Base-by-base conservation (phyloP, 2,888 invertebrate genomes). In the Caenorhabditis sp. region DNA sequence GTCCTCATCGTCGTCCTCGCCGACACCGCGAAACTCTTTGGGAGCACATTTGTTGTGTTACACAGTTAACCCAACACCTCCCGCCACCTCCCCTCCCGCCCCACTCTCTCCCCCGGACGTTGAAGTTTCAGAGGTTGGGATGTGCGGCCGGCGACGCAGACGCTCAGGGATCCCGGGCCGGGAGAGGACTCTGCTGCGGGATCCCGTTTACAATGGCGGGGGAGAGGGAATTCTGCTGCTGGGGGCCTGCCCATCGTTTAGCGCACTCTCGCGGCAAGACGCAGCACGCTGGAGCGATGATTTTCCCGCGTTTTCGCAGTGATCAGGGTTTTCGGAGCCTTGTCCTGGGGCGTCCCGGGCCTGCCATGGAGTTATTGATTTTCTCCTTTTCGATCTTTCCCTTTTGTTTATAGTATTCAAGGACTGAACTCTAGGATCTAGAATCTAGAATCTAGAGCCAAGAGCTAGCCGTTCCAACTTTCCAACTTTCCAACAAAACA, bases 21-120 rank as follows among this genome's bases (percentile, higher is more conserved):
- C 40, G 40, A 71, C 79, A 61, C 71, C 35, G 62, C 69, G 65
- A 65, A 65, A 60, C 64, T 77, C 77, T 77, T 62, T 18, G 50
- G 68, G 65, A 69, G 62, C 71, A 70, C 79, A 79, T 70, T 70
- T 78, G 79, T 71, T 67, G 67, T 79, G 58, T 79, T 79, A 79
- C 79, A 79, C 78, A 58, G 78, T 78, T 65, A 69, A 69, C 79
- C 71, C 69, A 69, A 70, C 78, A 69, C 70, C 69, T 65, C 78
- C 64, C 47, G 44, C 77, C n/a, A 53, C 51, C 70, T 78, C 78
- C 37, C 70, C 64, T 51, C 50, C 44, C 9, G 28, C 32, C 61
- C 22, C 51, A 37, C 53, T 61, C 56, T 79, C 51, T 55, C 60
- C 62, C 28, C 35, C 40, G 61, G 37, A 65, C 58, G 20, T 58